Base-by-base conservation (phyloP, 1,140 invertebrate species). In the Hypsibius dujardini region DNA sequence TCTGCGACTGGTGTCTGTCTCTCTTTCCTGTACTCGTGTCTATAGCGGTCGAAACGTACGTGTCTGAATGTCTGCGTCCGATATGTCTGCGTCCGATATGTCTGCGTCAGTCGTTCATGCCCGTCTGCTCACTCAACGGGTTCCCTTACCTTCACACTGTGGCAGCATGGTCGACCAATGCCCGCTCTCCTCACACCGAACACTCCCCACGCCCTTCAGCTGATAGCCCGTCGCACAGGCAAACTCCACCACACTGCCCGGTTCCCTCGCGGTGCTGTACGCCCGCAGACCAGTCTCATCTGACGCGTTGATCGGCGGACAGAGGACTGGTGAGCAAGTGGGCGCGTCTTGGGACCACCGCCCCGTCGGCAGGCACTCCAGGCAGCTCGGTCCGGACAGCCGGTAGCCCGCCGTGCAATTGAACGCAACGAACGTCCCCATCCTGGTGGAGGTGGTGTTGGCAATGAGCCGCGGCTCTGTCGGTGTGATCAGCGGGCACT, bases 301-400 rank as follows among this genome's bases (percentile, higher is more conserved):
- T 0, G 47, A 70, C 1, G 77, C 74, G 50, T 75, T 79, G 70
- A 84, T 76, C 71, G 79, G 76, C 47, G 82, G 82, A 75, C 84
- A 87, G 71, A 86, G 84, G 15, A 86, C 81, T 71, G 85, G 85
- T 87, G 77, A 2, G 78, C 89, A 92, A 69, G 86, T 83, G 12
- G 89, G 89, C 73, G 88, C 80, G 1, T 86, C 85, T 1, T 86
- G 84, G 75, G 86, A 89, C 89, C 89, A 92, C 76, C 88, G 89
- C 40, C 88, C 88, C 70, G 87, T 88, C 3, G 88, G 87, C 40
- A 88, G 77, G 78, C 89, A 92, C 69, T 81, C 79, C 1, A 89
- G 82, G 74, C 86, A 84, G 42, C 85, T 81, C 3, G 86, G 83
- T 2, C 89, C 89, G 56, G 89, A 85, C 28, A 92, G 79, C 1